These are phyloP conservation scores for Leptinotarsa tumamoca DNA, from an alignment of 2,888 invertebrate species.

Conservation along the genomic window DNA sequence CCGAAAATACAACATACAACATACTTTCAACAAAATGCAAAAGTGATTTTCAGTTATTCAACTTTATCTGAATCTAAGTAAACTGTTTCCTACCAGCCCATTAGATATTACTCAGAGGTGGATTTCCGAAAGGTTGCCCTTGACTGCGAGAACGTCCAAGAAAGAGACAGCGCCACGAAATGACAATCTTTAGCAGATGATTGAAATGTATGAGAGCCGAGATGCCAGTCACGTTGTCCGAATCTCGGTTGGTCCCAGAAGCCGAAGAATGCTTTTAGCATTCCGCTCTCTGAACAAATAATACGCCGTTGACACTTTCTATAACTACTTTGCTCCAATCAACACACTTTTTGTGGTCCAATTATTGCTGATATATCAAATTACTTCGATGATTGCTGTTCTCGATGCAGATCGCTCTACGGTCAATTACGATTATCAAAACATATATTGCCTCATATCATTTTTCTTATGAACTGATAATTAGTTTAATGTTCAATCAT, in stretches of 20 bases:
- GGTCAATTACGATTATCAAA: conserved; percentile 26
- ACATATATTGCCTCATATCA: conserved; percentile 22
- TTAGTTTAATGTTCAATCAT: conserved; percentile 9
- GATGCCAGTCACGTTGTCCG: conserved; percentile 59
- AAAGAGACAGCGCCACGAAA: conserved; percentile 11
- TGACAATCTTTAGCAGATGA: conserved; percentile 46
- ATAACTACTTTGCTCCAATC: conserved; percentile 58
- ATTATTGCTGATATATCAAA: conserved; percentile 51
- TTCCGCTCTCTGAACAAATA: conserved; percentile 63
- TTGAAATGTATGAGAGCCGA: conserved; percentile 60
- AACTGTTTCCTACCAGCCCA: no score
- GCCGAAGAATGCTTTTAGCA: conserved; percentile 64
- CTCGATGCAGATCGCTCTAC: conserved; percentile 37
- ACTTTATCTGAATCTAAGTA: no score
- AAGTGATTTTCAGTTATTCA: no score
- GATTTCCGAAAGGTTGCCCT: not conserved
- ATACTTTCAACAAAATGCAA: no score
- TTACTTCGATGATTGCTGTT: conserved; percentile 41
- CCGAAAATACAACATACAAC: no score
- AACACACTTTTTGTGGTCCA: conserved; percentile 53
- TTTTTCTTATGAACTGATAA: not conserved
- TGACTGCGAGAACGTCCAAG: not conserved
- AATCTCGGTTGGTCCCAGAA: conserved; percentile 58
- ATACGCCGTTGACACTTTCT: conserved; percentile 64
- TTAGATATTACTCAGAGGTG: no score